Base-by-base conservation (phyloP, 2,888 invertebrate genomes). In the Schizotus pectinicornis region DNA sequence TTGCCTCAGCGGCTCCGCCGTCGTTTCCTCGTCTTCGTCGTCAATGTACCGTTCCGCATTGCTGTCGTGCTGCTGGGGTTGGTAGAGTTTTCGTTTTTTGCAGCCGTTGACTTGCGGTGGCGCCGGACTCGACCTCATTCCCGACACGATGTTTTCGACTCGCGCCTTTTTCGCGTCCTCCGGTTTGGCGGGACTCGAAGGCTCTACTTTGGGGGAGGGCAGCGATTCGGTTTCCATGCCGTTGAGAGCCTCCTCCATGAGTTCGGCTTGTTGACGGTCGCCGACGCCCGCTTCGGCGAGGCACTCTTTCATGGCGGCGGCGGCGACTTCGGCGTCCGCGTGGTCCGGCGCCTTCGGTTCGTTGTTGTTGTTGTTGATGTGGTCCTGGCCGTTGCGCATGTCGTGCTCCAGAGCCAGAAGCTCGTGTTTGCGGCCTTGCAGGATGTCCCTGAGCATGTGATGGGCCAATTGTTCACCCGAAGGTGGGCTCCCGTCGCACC, bases 61-160 rank as follows among this genome's bases (percentile, higher is more conserved):
- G 50, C 87, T 88, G 74, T 91, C 91, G 79, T 95, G 94, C 75
- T 96, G 96, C 79, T 95, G 95, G 7, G 97, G 97, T 74, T 95
- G 95, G 77, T 96, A 96, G 31, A 96, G 84, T 80, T 98, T 98
- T 43, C 97, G 87, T 80, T 98, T 98, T 80, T 95, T 95, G 81
- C 95, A 95, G 45, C 95, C 95, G 81, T 95, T 95, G 68, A 92
- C 91, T 78, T 90, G 88, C 0, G 87, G 85, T 13, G 90, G 89
- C 62, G 89, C 91, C 35, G 93, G 93, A 76, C 92, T 92, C 64
- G 92, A 89, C 63, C 94, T 87, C 92, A 96, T 96, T 66, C 91
- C 92, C 67, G 93, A 94, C 71, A 96, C 94, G 73, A 97, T 96
- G 80, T 94, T 95, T 82, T 97, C 96, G 65, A 96, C 95, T 69